phyloP scores from a whole-genome alignment of 1,140 invertebrate genomes.

The Uloborus diversus region DNA sequence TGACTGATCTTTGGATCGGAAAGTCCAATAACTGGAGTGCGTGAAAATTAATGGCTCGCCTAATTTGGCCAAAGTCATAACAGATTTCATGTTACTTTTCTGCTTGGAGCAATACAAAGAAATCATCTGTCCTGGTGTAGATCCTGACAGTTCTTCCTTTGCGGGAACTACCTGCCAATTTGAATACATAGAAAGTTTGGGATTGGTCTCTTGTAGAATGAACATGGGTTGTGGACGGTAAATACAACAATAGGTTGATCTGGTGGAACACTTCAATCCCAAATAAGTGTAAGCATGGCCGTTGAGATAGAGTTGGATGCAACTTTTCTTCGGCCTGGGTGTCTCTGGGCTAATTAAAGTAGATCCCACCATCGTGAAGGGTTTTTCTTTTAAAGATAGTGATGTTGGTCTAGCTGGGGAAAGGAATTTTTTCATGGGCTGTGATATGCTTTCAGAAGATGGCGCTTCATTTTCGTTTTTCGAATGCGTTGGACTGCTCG shows the following conservation, averaged over 20 bases:
- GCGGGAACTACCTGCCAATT: conserved; percentile 81
- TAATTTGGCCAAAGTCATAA: conserved; percentile 5
- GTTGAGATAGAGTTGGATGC: conserved; percentile 84
- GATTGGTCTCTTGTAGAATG: conserved; percentile 77
- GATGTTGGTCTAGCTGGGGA: conserved; percentile 48
- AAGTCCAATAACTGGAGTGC: conserved; percentile 60
- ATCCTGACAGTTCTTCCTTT: conserved; percentile 56
- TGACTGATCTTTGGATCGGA: conserved; percentile 32
- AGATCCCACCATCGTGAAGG: conserved; percentile 61
- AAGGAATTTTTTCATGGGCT: conserved; percentile 35
- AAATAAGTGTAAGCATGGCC: conserved; percentile 93
- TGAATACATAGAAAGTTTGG: conserved; percentile 96
- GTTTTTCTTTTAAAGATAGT: conserved; percentile 55
- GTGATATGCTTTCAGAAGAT: conserved; percentile 19
- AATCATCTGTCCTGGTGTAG: conserved; percentile 57
- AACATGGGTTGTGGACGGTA: conserved; percentile 95
- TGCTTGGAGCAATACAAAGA: conserved; percentile 56
- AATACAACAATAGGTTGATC: conserved; percentile 87
- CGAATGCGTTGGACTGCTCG: conserved; percentile 29
- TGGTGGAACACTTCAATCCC: conserved; percentile 88
- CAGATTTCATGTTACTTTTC: background rate
- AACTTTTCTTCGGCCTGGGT: conserved; percentile 85
- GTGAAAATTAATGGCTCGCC: conserved; percentile 53
- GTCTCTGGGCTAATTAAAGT: conserved; percentile 81
- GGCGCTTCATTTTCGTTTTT: background rate